Base-by-base conservation (phyloP, 2,888 invertebrate genomes). In the Melanostoma mellinum region DNA sequence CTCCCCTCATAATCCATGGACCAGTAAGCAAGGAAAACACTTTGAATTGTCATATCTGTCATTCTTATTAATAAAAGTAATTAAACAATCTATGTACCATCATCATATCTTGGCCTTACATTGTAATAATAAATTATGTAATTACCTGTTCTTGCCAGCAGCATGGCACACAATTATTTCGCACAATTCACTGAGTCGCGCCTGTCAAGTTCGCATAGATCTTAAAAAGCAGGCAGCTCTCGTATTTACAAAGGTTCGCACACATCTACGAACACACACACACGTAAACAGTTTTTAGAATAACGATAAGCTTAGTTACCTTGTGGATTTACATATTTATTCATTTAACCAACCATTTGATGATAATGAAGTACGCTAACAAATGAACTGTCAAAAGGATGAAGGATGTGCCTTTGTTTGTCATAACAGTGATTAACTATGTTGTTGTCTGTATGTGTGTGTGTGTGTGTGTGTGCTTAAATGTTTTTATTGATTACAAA, bases 91-190 rank as follows among this genome's bases (percentile, higher is more conserved):
- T 50, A 63, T 63, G 38, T 35, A 6, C 30, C 61, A 44, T 52
- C 52, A 48, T 9, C 42, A 38, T 40, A n/a, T n/a, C 50, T 50
- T 40, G 58, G 32, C 20, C 60, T 50, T 55, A 65, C 36, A 40
- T 48, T 69, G 53, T 74, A 67, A 77, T 82, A 78, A 78, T 82
- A 78, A 78, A 77, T 82, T 74, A 73, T 82, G 73, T 76, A 82
- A 74, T 69, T 77, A 73, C 58, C 63, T 60, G 69, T 20, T 63
- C 56, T 10, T 55, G 68, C 48, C 42, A 10, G 1, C 9, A 38
- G 46, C 30, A 63, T 50, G 60, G 8, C 42, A 61, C n/a, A 72
- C 36, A 44, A 68, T 33, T 44, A 42, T 63, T 76, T 60, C 76
- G 61, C 76, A 36, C 58, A 68, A 73, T 65, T 44, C 38, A 56